Evolutionary conservation across 64 coral and sea anemone genomes (phyloP).

Genomic region (Montipora foliosa): DNA sequence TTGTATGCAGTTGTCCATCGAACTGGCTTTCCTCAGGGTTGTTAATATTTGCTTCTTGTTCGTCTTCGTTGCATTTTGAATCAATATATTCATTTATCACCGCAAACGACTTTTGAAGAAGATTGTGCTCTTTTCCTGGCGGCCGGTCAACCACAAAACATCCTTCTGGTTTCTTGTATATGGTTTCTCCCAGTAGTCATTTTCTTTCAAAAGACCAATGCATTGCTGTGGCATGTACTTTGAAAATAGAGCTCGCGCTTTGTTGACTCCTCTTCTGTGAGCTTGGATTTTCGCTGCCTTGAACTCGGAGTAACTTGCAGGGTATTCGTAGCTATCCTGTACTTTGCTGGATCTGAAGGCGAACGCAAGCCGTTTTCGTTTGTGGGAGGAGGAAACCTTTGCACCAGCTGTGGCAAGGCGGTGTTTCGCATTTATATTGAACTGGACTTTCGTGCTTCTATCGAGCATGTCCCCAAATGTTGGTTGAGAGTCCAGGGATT

Average conservation of each 20-base stretch:
- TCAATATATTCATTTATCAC: not conserved
- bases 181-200: slow-evolving; percentile 5
- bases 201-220: slow-evolving; percentile 20
- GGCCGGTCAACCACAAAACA: not conserved
- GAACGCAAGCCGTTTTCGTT: not conserved
- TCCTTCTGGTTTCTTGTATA: not conserved
- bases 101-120: not conserved
- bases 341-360: not conserved
- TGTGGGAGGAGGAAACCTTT: not conserved
- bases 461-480: slow-evolving; percentile 67
- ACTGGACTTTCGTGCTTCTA: slow-evolving; percentile 58
- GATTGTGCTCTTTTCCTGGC: not conserved
- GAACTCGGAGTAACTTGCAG: slow-evolving; percentile 19
- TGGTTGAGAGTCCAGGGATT: slow-evolving; percentile 65
- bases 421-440: slow-evolving; percentile 63
- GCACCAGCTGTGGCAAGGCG: slow-evolving; percentile 24
- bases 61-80: no score
- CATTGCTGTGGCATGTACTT: slow-evolving; percentile 30
- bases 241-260: slow-evolving; percentile 12
- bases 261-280: slow-evolving; percentile 18
- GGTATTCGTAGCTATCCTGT: slow-evolving; percentile 23
- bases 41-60: no score
- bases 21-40: no score
- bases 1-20: not conserved
- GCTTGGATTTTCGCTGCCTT: slow-evolving; percentile 25